Base-by-base conservation (phyloP, 2,113 vertebrate genomes). In the Sander lucioperca region DNA sequence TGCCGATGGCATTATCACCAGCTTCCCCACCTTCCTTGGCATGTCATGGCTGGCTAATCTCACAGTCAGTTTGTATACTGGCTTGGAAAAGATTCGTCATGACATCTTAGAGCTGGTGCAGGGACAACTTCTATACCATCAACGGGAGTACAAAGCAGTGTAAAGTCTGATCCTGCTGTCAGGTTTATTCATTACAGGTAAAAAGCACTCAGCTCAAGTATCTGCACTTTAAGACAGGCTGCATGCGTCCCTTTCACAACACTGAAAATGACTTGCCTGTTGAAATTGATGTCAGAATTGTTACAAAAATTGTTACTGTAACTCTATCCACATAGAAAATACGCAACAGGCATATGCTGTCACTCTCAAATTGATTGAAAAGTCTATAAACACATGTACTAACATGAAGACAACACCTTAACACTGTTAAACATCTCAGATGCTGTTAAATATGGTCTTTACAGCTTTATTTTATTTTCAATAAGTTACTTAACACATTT, bases 31-130 rank as follows among this genome's bases (percentile, higher is more conserved):
- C 83, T 89, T 85, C 77, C 54, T 85, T 86, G 82, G 82, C 84
- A 83, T 59, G 89, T 87, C 83, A 63, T 27, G 84, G 87, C 86
- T 84, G 82, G 86, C 83, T 85, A 89, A 87, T 91, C 85, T 86
- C 89, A 78, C 77, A 82, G 88, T 71, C 85, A 84, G 63, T 86
- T 91, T 84, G 79, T 71, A 77, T 64, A 62, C 79, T 81, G 88
- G 83, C 91, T 86, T 33, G 67, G 36, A 62, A 13, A 2, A 75
- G 59, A 58, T 54, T 85, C 16, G 61, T 86, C 87, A 75, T 79
- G 66, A 78, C 73, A 83, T 82, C 74, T 82, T 79, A 69, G 64
- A 86, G 77, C 53, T 51, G 47, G 53, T 82, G 54, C 15, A 6
- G 50, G 50, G 79, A 86, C 33, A 54, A 65, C 61, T 83, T 78